phyloP scores from a whole-genome alignment of 2,797 vertebrate genomes.

The Alosa sapidissima region DNA sequence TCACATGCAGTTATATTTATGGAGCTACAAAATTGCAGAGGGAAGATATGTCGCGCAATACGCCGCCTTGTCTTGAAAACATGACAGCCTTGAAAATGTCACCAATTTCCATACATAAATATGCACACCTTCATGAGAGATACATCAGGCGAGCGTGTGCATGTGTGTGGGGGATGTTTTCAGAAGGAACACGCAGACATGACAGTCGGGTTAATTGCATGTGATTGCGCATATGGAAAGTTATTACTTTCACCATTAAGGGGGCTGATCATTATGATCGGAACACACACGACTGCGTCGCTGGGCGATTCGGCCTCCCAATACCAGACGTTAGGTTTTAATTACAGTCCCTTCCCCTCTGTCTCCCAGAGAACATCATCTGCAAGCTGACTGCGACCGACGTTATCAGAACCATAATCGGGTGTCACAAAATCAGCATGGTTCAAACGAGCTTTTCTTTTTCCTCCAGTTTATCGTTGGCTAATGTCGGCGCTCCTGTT shows the following conservation, averaged over 20 bases:
- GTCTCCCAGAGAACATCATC: slow-evolving; percentile 1
- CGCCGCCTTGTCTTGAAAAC: not conserved
- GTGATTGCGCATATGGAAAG: slow-evolving; percentile 12
- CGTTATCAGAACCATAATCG: not conserved
- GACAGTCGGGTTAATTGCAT: not conserved
- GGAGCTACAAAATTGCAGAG: not conserved
- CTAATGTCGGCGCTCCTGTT: not conserved
- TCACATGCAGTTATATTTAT: not conserved
- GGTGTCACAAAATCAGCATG: slow-evolving; percentile 18
- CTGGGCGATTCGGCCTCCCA: not conserved
- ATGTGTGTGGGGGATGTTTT: not conserved
- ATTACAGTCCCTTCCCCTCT: slow-evolving; percentile 14
- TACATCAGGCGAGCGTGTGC: not conserved
- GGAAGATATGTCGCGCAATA: not conserved
- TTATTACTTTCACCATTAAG: slow-evolving; percentile 20
- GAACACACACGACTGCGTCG: not conserved
- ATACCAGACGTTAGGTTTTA: slow-evolving; percentile 23
- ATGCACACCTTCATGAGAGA: not conserved
- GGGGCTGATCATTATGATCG: not conserved
- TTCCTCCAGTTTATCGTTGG: not conserved
- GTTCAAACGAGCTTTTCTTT: not conserved
- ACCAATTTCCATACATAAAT: not conserved
- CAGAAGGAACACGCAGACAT: not conserved
- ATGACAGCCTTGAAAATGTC: slow-evolving; percentile 3
- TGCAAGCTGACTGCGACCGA: not conserved